Base-by-base conservation (phyloP, 2,113 vertebrate genomes). In the Pseudonaja textilis region DNA sequence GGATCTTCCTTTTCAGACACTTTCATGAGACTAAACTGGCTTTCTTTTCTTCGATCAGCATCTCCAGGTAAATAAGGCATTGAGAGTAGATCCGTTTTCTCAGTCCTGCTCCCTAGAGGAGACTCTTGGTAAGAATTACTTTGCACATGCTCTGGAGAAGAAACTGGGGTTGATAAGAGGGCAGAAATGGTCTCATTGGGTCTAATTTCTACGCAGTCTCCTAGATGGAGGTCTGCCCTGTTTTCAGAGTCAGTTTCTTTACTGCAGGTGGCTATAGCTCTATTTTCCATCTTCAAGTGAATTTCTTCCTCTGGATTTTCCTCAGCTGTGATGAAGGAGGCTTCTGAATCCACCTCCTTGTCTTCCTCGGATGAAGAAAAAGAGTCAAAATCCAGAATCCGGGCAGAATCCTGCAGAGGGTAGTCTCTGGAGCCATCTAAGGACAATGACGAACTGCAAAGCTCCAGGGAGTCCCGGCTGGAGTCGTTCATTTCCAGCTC, bases 1-100 rank as follows among this genome's bases (percentile, higher is more conserved):
- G 96, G 96, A 94, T 97, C 96, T 94, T 97, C 97, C 93, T 97
- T 96, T 93, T 96, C 96, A 95, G 97, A 96, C 95, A 95, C 95
- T 95, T 96, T 94, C 94, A 95, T 94, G 93, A 95, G 91, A 93
- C 96, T 96, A 95, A 95, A 94, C 93, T 95, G 96, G 93, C 95
- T 95, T 95, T 96, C 96, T 95, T 95, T 22, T 61, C 93, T 92
- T 95, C 92, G 0, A 87, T 95, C 92, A 93, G 96, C 92, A 92
- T 94, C 96, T 96, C 95, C 96, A 95, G 96, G 95, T 25, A 95
- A 95, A 94, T 92, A 74, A 69, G 97, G 96, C 95, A 87, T 57
- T 92, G 96, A 93, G 95, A 93, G 95, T 91, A 96, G 94, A 95
- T 94, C 92, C 93, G 91, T 69, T 92, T 95, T 96, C 92, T 95